phyloP scores from a whole-genome alignment of 2,113 vertebrate species.

The Gorsachius goisagi region DNA sequence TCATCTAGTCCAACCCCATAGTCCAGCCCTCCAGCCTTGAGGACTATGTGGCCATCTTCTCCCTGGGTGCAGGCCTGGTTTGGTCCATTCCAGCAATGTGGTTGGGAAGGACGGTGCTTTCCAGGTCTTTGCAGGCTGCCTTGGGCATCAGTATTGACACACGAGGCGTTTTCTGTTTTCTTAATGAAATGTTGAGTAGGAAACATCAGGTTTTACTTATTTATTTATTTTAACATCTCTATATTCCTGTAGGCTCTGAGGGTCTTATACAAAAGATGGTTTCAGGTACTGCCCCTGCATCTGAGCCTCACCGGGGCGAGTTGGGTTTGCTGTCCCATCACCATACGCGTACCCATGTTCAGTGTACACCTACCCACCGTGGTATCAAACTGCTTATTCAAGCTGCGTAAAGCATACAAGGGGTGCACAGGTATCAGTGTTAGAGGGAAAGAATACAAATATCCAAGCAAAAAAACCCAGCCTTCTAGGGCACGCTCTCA shows the following conservation, averaged over 20 bases:
- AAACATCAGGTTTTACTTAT: background rate
- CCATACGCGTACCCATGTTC: accelerated
- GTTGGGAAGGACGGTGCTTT: background rate
- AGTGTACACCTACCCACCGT: accelerated
- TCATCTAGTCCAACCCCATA: no score
- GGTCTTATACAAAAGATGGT: background rate
- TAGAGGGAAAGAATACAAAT: background rate
- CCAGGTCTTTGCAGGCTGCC: background rate
- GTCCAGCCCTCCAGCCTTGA: background rate
- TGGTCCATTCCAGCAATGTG: background rate
- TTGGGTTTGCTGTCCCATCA: background rate
- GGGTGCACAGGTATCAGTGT: no score
- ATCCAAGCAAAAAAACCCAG: background rate
- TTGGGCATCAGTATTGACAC: background rate
- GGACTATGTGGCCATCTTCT: no score
- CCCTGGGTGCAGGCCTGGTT: background rate
- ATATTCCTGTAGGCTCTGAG: background rate
- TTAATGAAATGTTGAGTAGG: background rate
- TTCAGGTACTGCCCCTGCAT: background rate
- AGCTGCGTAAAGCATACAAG: background rate
- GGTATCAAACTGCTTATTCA: accelerated
- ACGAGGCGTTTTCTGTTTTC: background rate
- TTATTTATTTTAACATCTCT: background rate
- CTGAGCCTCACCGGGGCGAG: accelerated
- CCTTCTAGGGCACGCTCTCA: background rate